Evolutionary conservation across 2,888 invertebrate genomes (phyloP), one percentile per base, ranked within the genome.

Genomic region (Apotomis capreana): DNA sequence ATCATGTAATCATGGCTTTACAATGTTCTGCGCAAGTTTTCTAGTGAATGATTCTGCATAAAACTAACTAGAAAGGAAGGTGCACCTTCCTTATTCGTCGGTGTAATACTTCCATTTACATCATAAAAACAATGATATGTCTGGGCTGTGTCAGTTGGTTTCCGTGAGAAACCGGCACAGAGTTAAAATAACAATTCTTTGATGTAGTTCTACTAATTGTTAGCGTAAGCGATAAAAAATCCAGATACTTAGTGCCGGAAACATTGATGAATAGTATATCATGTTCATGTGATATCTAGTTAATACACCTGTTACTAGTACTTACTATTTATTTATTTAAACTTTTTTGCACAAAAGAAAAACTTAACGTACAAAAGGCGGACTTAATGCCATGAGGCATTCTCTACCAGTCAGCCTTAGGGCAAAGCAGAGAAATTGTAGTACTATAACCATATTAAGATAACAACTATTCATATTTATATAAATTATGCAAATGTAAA

Each of bases 111-210:
- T 71, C 67, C 67, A 71, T 68, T 70, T 68, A 71, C 6, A 55
- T 49, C 44, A 65, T 46, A 70, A 55, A 68, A 63, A 68, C 62
- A 70, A 58, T n/a, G 44, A 49, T 55, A 15, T 37, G 37, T 15
- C 40, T 63, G 36, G 63, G 26, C 57, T 51, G 40, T 40, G 46
- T 36, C 13, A 62, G 12, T 61, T 57, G 10, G 57, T 67, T 71
- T 72, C 68, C 72, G 72, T 72, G 72, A 63, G 72, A 72, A 72
- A 54, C 26, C 61, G 26, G 36, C 36, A 57, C 57, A 59, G 51
- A 68, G 63, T 54, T 60, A 26, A 37, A 62, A 46, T 63, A 63
- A 68, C 72, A 72, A 68, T 63, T 15, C 62, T 72, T 72, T 46
- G 15, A 68, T 59, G 59, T 59, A 63, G 57, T 46, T 63, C 37